Percentiles rank a stretch among this genome's conserved stretches.
phyloP scores from a whole-genome alignment of 2,888 invertebrate species.

The Dioctria linearis region DNA sequence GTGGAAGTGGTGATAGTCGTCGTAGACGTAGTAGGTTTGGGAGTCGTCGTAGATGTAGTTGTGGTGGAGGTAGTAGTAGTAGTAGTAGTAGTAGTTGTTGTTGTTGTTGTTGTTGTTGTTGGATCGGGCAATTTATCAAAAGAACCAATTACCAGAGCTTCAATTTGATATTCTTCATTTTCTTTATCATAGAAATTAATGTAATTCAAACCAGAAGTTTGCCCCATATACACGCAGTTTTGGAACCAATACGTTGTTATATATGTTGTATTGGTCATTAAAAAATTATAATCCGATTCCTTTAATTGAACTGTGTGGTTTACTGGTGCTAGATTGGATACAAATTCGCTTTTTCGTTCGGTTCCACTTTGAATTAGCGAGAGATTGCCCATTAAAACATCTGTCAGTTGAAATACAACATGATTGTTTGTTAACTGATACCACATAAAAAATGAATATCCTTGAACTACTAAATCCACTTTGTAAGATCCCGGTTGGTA shows the following conservation, averaged over 20 bases:
- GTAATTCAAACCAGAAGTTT: conserved; percentile 76
- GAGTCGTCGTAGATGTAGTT: conserved; percentile 70
- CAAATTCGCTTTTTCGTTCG: conserved; percentile 74
- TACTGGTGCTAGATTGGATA: conserved; percentile 77
- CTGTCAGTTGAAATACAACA: conserved; percentile 72
- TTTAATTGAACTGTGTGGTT: conserved; percentile 75
- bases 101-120: conserved; percentile 67
- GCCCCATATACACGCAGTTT: conserved; percentile 81
- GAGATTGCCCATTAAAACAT: conserved; percentile 79
- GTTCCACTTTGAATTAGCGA: conserved; percentile 76
- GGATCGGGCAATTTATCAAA: conserved; percentile 75
- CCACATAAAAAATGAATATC: background rate
- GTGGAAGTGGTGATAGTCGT: conserved; percentile 60
- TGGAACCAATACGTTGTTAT: conserved; percentile 84
- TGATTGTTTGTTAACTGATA: conserved; percentile 68
- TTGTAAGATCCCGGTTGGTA: conserved; percentile 76
- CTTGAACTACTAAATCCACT: conserved; percentile 74
- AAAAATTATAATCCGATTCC: conserved; percentile 75
- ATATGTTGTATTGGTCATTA: conserved; percentile 73
- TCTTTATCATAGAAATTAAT: conserved; percentile 77
- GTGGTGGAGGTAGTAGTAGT: conserved; percentile 71
- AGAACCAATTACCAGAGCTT: conserved; percentile 81
- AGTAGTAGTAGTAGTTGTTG: conserved; percentile 73
- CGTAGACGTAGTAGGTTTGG: conserved; percentile 71
- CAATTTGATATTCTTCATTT: conserved; percentile 76